These are phyloP conservation scores for Synaphobranchus kaupii DNA, from an alignment of 2,797 vertebrate species.

Conservation along the genomic window DNA sequence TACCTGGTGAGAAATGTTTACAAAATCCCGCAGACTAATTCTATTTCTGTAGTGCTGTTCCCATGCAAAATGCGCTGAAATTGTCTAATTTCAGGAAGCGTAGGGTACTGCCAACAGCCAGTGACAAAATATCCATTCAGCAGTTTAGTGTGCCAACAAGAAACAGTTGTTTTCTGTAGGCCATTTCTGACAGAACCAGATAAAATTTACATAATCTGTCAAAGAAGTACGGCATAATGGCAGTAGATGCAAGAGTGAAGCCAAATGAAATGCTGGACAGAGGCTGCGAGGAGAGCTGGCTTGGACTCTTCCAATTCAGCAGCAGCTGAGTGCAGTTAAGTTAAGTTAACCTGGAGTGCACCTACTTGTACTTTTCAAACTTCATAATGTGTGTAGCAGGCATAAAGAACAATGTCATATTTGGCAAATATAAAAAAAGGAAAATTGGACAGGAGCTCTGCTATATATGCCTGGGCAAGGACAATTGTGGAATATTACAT, in stretches of 20 bases:
- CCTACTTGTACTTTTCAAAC: not conserved
- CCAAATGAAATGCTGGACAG: constrained; percentile 1
- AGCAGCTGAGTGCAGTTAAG: not conserved
- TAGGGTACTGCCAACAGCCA: not conserved
- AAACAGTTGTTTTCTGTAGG: constrained; percentile 4
- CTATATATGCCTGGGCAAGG: too few species aligned
- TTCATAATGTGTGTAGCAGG: not conserved
- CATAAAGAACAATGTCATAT: not conserved
- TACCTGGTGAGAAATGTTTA: not conserved
- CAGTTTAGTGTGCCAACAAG: not conserved
- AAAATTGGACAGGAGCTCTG: too few species aligned
- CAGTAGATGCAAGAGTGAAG: not conserved
- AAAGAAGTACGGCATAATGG: not conserved
- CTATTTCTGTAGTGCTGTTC: not conserved
- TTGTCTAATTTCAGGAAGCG: not conserved
- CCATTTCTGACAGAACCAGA: not conserved
- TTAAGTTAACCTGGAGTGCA: not conserved
- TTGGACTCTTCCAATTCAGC: not conserved
- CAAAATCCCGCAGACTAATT: not conserved
- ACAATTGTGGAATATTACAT: too few species aligned
- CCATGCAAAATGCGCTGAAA: not conserved
- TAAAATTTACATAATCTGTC: not conserved
- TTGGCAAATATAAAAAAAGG: too few species aligned
- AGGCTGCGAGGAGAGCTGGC: not conserved
- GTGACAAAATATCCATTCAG: not conserved